These are phyloP conservation scores for Coreius guichenoti DNA, from an alignment of 2,797 vertebrate genomes.

Conservation along the genomic window DNA sequence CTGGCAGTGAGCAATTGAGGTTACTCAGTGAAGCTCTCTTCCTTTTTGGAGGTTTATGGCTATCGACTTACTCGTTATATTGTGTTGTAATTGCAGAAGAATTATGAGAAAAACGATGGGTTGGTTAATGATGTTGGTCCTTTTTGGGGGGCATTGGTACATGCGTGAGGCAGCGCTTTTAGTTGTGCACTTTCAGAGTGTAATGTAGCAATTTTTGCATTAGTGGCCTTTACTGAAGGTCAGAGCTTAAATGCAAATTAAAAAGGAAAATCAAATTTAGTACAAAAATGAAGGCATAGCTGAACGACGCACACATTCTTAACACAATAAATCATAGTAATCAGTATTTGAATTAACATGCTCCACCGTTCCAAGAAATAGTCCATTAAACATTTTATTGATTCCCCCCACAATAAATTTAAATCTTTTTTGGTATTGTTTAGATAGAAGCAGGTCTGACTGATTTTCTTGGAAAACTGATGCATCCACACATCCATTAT, in stretches of 20 bases:
- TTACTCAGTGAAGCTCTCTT: neutral
- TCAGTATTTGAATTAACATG: constrained; percentile 9
- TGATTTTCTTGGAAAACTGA: neutral
- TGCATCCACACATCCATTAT: neutral
- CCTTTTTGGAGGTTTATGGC: neutral
- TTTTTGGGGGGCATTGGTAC: neutral
- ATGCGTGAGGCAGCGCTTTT: neutral
- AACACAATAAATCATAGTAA: neutral
- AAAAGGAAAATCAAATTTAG: neutral
- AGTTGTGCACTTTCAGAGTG: neutral
- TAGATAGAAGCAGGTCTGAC: neutral
- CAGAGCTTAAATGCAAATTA: neutral
- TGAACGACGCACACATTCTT: neutral
- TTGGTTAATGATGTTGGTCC: neutral
- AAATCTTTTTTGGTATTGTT: neutral
- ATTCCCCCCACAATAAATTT: neutral
- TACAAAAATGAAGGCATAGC: neutral
- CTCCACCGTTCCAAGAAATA: neutral
- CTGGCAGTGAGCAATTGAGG: neutral
- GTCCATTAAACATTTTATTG: constrained; percentile 2
- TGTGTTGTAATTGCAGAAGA: neutral
- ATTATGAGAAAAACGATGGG: neutral
- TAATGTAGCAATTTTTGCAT: constrained; percentile 6
- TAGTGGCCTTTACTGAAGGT: neutral
- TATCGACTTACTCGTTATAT: neutral